These are phyloP conservation scores for Scylla paramamosain DNA, from an alignment of 1,140 invertebrate species.

Conservation along the genomic window DNA sequence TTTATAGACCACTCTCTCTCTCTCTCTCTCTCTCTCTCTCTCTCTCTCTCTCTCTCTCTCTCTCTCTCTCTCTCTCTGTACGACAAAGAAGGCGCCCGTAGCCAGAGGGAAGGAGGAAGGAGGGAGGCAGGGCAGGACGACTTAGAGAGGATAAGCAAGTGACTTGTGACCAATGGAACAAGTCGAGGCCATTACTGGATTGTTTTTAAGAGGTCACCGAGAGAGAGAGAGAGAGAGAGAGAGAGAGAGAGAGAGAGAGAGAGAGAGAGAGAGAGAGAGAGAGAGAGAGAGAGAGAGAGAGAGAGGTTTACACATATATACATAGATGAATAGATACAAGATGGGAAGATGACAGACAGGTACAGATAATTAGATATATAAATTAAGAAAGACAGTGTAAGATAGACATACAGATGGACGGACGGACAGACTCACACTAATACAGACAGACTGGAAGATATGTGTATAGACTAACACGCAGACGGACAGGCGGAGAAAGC, in stretches of 20 bases:
- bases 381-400: conserved; percentile 1
- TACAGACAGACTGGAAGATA: neutral
- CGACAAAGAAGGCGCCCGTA: conserved; percentile 2
- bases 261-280: conserved; percentile 48
- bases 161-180: no score
- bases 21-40: conserved; percentile 37
- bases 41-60: conserved; percentile 33
- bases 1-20: conserved; percentile 24
- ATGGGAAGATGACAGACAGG: neutral
- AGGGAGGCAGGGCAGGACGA: no score
- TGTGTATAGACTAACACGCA: neutral
- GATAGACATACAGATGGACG: neutral
- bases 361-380: neutral
- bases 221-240: conserved; percentile 50
- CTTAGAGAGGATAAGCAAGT: no score
- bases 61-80: conserved; percentile 24
- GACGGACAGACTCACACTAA: no score
- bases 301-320: neutral
- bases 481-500: neutral
- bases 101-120: neutral
- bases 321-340: no score
- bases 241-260: conserved; percentile 52
- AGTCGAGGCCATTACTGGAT: no score
- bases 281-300: conserved; percentile 50
- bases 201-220: neutral